phyloP scores from a whole-genome alignment of 2,797 vertebrate species.

The Rhynchotus rufescens region DNA sequence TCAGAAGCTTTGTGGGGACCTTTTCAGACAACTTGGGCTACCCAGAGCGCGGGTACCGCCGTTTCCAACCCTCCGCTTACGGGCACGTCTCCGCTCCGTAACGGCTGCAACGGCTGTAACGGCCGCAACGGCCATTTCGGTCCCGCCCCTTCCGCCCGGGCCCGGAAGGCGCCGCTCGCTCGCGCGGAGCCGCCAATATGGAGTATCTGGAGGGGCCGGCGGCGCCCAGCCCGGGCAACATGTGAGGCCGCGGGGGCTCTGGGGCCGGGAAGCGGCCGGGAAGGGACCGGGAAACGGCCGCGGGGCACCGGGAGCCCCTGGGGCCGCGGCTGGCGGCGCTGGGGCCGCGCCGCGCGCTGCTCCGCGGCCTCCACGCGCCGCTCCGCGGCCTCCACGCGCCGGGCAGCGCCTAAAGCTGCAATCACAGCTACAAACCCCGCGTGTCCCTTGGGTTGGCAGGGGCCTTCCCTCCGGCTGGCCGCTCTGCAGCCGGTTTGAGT shows the following conservation, averaged over 20 bases:
- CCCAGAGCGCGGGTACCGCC: neutral
- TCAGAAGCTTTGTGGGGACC: neutral
- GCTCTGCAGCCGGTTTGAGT: neutral
- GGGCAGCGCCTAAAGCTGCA: no score
- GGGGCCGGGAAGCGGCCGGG: fast-evolving
- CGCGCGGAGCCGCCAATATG: neutral
- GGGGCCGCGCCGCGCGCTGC: no score
- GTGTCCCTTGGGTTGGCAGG: fast-evolving
- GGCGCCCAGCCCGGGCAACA: neutral
- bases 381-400: no score
- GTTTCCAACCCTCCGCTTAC: neutral
- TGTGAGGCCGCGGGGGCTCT: neutral
- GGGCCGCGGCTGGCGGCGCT: no score
- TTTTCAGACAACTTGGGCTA: neutral
- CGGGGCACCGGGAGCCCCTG: neutral
- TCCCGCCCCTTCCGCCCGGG: neutral
- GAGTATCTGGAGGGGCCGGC: neutral
- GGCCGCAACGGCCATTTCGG: neutral
- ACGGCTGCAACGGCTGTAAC: no score
- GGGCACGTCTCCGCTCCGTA: no score
- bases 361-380: no score
- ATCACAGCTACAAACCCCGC: fast-evolving
- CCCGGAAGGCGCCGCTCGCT: neutral
- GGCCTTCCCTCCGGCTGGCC: fast-evolving
- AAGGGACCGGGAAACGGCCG: no score